phyloP scores from a whole-genome alignment of 2,888 invertebrate species.

The Pseudococcus jackbeardsleyi region DNA sequence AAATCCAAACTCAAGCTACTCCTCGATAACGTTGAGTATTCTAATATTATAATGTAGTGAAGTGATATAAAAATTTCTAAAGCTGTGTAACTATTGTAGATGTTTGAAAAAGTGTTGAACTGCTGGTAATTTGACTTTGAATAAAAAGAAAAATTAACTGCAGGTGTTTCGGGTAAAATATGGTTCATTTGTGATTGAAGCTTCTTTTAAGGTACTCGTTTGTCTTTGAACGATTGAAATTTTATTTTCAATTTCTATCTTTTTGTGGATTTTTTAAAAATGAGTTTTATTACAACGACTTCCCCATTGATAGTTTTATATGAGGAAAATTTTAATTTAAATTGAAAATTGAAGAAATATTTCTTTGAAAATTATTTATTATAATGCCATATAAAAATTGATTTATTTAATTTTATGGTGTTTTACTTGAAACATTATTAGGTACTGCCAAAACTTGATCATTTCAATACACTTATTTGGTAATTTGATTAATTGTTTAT shows the following conservation, averaged over 20 bases:
- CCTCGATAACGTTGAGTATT: not conserved
- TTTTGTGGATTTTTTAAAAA: not conserved
- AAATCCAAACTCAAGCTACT: not conserved
- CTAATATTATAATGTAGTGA: constrained; percentile 17
- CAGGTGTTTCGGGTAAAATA: not conserved
- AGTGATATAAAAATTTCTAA: constrained; percentile 1
- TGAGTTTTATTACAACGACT: not conserved
- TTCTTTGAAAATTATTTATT: too few relatives aligned
- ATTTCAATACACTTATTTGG: too few relatives aligned
- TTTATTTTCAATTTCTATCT: not conserved
- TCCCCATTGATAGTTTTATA: not conserved
- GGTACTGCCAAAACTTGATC: too few relatives aligned
- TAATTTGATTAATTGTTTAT: too few relatives aligned
- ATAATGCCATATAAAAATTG: too few relatives aligned
- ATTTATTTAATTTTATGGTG: too few relatives aligned
- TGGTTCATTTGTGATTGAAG: not conserved
- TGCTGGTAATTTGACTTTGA: not conserved
- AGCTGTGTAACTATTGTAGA: not conserved
- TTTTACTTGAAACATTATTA: too few relatives aligned
- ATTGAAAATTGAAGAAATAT: too few relatives aligned
- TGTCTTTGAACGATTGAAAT: not conserved
- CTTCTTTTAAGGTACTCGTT: not conserved
- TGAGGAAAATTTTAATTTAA: not conserved
- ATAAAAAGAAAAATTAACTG: not conserved
- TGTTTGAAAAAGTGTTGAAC: not conserved